Percentiles rank a stretch among this genome's conserved stretches.
Evolutionary conservation across 2,797 vertebrate genomes (phyloP).

Genomic region (Sebastes iracundus): DNA sequence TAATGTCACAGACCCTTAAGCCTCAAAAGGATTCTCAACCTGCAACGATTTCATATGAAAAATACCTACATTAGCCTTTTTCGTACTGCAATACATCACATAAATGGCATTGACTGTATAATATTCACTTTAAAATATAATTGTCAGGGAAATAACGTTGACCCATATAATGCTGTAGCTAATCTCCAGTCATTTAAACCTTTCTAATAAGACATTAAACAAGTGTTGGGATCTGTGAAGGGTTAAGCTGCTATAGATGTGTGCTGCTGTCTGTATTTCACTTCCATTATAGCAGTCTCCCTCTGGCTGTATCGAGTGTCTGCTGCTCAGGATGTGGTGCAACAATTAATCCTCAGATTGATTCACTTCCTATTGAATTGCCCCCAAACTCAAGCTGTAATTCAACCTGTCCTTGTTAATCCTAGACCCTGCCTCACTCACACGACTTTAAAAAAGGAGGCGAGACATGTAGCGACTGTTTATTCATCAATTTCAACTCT

Average conservation of each 20-base stretch:
- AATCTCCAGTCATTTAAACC: not conserved
- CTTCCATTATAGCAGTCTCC: conserved; percentile 75
- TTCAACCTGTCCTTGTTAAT: conserved; percentile 80
- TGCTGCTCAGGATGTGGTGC: conserved; percentile 84
- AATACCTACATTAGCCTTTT: not conserved
- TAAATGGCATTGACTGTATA: not conserved
- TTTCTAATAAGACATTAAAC: not conserved
- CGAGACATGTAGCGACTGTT: conserved; percentile 47
- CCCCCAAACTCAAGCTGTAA: conserved; percentile 83
- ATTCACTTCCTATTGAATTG: conserved; percentile 87
- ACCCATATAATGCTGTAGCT: not conserved
- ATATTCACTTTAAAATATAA: not conserved
- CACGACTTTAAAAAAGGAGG: conserved; percentile 44
- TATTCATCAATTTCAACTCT: conserved; percentile 36
- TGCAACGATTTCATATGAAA: not conserved
- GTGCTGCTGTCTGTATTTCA: conserved; percentile 71
- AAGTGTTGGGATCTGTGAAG: conserved; percentile 34
- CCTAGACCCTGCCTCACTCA: conserved; percentile 67
- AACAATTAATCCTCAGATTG: conserved; percentile 88
- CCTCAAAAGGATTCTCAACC: not conserved
- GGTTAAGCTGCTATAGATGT: conserved; percentile 60
- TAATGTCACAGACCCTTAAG: not conserved
- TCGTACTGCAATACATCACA: not conserved
- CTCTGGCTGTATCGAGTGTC: conserved; percentile 83
- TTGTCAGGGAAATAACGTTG: not conserved